Evolutionary conservation across 2,888 invertebrate genomes (phyloP), one percentile per base, ranked within the genome.

Genomic region (Cephus pulcher): DNA sequence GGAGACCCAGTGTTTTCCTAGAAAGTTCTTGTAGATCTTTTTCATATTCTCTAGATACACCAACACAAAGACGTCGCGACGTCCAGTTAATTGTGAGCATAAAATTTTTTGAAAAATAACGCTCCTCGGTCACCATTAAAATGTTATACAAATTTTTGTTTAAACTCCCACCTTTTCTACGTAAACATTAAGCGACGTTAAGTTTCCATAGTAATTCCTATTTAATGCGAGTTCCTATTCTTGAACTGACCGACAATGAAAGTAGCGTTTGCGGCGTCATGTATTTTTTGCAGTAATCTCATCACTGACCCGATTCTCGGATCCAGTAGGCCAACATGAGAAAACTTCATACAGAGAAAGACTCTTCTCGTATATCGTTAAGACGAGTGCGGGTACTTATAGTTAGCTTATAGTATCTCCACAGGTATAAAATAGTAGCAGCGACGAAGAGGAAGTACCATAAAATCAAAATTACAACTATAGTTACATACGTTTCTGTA

Each of bases 301-400:
- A 82, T 81, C 85, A 84, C 84, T 88, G 89, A 90, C 90, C 91
- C 86, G 86, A 89, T 91, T 90, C 87, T 86, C 87, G 86, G 85
- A 86, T 86, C 83, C 87, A 89, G 89, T 89, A 90, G 89, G 89
- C 88, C 90, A 88, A 74, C 34, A 34, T 30, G 74, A 74, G 74
- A 30, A 74, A 74, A 74, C 71, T 34, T 32, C 71, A 71, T 34
- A 4, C 71, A 32, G 71, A 34, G 71, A 71, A 56, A 56, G 56
- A 56, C 56, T 56, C 56, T 56, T 56, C 56, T 56, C 15, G 56
- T 56, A 56, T 56, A 56, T 23, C 56, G 23, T 56, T 56, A 56
- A 56, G 56, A 56, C 23, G 2, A 56, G 56, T 23, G 56, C 56
- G 9, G 56, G 23, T 56, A 56, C 56, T 56, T 56, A 56, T 56